Evolutionary conservation across 2,113 vertebrate species (phyloP), one percentile per base, ranked within the genome.

Genomic region (Mirza zaza): DNA sequence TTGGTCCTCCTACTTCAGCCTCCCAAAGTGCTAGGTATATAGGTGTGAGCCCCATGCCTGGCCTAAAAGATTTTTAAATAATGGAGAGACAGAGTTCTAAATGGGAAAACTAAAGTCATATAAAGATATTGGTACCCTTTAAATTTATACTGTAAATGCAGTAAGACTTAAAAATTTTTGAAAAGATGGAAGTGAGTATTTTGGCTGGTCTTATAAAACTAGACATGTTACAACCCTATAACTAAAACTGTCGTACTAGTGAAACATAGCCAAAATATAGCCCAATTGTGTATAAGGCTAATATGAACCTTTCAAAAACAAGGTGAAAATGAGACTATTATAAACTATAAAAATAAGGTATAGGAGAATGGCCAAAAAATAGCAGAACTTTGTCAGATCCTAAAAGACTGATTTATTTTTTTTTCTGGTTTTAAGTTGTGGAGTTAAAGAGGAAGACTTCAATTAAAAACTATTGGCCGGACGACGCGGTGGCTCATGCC

Each of bases 351-450:
- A 87, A 81, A 10, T 67, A 96, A 96, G 50, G 81, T 50, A 21
- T 75, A 92, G 55, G 70, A 73, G 45, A 96, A 76, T 76, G 73
- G 20, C n/a, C 71, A 94, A 80, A 81, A 88, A 82, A 91, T 20
- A 90, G 36, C 39, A 79, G 68, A 79, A 76, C 73, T 87, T 77
- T 85, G 65, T 86, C 23, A 86, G 21, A 71, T 87, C 73, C 86
- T 76, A 39, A 67, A 82, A 93, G 75, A 86, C 27, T 81, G 29
- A 8, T 65, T 5, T 82, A 20, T 65, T 36, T 83, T 83, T 59
- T 79, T n/a, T 82, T 48, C 25, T 91, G 52, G 21, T 84, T 95
- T 91, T 84, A 87, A 65, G 63, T 96, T 91, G 50, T 79, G 5
- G 13, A 67, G 36, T 65, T 92, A 55, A 29, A 84, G 52, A 70